A percentile compares a stretch with the other conserved stretches of the same genome.
phyloP scores from a whole-genome alignment of 2,888 invertebrate genomes.

The Mayetiola destructor region DNA sequence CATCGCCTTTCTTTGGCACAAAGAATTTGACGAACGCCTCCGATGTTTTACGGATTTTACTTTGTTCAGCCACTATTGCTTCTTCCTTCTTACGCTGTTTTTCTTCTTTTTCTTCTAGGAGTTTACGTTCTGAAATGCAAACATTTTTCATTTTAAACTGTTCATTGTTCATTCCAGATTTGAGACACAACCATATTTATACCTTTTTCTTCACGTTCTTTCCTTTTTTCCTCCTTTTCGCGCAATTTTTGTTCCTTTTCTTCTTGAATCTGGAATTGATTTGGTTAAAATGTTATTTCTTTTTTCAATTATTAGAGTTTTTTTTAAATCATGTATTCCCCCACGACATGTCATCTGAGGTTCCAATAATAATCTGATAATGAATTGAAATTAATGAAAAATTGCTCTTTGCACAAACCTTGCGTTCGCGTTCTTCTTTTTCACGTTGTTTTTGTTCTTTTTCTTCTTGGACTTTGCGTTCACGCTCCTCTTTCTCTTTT shows the following conservation, averaged over 20 bases:
- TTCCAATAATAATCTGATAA: no score
- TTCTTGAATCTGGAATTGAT: no score
- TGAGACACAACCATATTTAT: no score
- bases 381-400: no score
- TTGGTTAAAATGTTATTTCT: not conserved
- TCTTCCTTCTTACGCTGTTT: conserved; percentile 25
- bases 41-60: conserved; percentile 62
- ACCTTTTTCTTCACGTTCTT: conserved; percentile 29
- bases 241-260: not conserved
- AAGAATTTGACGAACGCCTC: conserved; percentile 74
- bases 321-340: not conserved
- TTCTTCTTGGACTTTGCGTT: conserved; percentile 25
- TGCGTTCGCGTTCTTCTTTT: conserved; percentile 27
- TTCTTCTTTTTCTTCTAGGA: conserved; percentile 33
- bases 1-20: conserved; percentile 36
- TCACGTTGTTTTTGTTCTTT: not conserved
- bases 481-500: conserved; percentile 30
- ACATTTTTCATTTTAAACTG: not conserved
- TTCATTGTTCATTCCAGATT: not conserved
- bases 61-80: conserved; percentile 47
- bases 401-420: conserved; percentile 20
- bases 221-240: conserved; percentile 21
- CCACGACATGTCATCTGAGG: no score
- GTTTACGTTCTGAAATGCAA: not conserved
- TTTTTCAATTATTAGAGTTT: not conserved